Evolutionary conservation across 2,797 vertebrate species (phyloP).

Genomic region (Nannoperca obscura): DNA sequence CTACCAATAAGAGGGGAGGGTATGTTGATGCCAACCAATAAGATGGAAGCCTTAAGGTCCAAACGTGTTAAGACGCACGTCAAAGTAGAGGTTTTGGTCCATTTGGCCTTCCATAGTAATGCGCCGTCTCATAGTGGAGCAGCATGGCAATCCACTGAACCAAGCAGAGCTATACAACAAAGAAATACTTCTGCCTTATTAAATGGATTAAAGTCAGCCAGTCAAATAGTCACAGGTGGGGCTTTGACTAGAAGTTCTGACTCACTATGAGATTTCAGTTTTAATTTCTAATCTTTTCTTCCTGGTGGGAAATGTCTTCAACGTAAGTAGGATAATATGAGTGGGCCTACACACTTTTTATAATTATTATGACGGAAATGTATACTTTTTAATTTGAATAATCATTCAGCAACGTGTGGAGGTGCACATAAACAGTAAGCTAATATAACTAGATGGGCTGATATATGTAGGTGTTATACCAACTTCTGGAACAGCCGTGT

Average conservation of each 20-base stretch:
- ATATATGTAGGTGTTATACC: not conserved
- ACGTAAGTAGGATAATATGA: not conserved
- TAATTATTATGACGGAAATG: not conserved
- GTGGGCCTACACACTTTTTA: not conserved
- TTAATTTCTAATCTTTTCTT: not conserved
- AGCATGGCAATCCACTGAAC: not conserved
- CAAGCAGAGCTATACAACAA: not conserved
- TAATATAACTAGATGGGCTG: not conserved
- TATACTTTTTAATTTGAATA: not conserved
- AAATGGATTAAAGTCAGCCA: not conserved
- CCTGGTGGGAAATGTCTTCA: not conserved
- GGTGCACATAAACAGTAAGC: not conserved
- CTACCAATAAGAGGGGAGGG: too few species aligned
- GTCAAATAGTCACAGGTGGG: not conserved
- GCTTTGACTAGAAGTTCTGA: not conserved
- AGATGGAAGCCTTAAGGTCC: too few species aligned
- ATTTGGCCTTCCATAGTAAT: too few species aligned
- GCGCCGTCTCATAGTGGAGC: not conserved
- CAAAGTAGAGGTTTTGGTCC: too few species aligned
- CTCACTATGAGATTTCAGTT: not conserved
- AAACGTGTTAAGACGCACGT: too few species aligned
- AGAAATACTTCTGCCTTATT: not conserved
- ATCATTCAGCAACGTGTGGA: not conserved
- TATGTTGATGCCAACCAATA: too few species aligned
- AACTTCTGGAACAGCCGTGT: not conserved